Conservation (phyloP, 2,113 vertebrate species). For the Alligator sinensis region DNA sequence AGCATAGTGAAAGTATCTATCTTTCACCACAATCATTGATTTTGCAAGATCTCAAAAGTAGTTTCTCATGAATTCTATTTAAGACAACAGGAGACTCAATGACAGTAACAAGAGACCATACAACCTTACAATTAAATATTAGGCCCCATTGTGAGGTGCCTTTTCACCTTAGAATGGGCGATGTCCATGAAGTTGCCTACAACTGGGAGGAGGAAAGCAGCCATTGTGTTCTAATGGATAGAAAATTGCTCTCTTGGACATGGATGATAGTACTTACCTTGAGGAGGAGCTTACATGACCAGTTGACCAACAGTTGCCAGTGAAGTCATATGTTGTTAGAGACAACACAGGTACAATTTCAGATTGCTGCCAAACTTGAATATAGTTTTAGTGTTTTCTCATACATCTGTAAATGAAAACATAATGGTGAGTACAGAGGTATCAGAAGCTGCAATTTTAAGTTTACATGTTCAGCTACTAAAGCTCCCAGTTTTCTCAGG, state of each 20-base stretch:
- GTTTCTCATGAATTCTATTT: neutral
- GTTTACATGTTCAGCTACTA: neutral
- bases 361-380: neutral
- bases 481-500: neutral
- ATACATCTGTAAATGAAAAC: neutral
- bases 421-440: neutral
- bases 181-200: neutral
- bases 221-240: neutral
- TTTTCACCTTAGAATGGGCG: neutral
- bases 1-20: neutral
- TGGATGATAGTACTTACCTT: neutral
- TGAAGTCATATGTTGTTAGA: neutral
- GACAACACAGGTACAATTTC: neutral
- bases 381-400: neutral
- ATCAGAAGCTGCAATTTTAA: slow-evolving; percentile 17
- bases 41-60: neutral
- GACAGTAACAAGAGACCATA: neutral
- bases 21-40: neutral
- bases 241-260: neutral
- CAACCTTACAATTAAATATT: neutral
- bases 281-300: neutral
- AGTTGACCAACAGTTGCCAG: neutral
- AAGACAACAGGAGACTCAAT: neutral
- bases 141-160: neutral
- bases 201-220: neutral